phyloP scores from a whole-genome alignment of 2,113 vertebrate genomes.

The Perca flavescens region DNA sequence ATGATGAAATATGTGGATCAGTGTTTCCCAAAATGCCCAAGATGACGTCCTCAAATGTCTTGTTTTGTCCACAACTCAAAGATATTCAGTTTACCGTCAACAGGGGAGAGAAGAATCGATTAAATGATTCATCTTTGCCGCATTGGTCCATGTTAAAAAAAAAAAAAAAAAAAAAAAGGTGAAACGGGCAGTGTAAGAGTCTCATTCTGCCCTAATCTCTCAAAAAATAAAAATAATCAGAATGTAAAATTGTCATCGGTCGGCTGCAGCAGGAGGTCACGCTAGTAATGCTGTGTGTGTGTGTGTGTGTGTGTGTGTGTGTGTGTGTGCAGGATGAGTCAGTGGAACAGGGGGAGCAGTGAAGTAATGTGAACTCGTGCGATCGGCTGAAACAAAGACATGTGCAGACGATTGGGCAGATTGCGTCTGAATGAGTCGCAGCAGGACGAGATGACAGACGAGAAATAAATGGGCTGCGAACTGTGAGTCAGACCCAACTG shows the following conservation, averaged over 20 bases:
- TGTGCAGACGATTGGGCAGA: background rate
- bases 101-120: no score
- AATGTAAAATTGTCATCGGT: background rate
- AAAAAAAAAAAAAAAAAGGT: no score
- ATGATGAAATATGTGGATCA: no score
- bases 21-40: no score
- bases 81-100: no score
- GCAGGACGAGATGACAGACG: background rate
- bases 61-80: no score
- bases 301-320: background rate
- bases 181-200: no score
- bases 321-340: background rate
- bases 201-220: background rate
- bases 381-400: background rate
- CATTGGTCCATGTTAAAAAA: no score
- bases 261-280: background rate
- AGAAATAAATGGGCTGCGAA: background rate
- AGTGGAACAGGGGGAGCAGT: conserved; percentile 4
- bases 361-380: conserved; percentile 12
- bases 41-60: no score
- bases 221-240: background rate
- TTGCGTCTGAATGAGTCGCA: background rate
- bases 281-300: background rate
- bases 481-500: background rate
- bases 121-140: no score